A percentile compares a stretch with the other conserved stretches of the same genome.
phyloP scores from a whole-genome alignment of 1,140 invertebrate genomes.

The Atta cephalotes region DNA sequence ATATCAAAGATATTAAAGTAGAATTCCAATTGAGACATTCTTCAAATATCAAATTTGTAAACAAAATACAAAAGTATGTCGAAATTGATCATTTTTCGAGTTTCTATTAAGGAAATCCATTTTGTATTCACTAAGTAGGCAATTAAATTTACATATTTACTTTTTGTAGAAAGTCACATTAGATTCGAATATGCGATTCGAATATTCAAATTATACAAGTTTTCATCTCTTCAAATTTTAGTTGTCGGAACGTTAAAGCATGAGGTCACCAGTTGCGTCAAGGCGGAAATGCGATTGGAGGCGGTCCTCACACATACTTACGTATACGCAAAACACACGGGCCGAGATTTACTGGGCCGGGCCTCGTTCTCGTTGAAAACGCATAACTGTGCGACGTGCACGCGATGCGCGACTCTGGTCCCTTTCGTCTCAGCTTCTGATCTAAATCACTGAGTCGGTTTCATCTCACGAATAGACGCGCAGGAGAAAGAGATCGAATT shows the following conservation, averaged over 20 bases:
- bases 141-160: neutral
- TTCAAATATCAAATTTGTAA: neutral
- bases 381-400: constrained; percentile 6
- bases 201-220: neutral
- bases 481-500: constrained; percentile 9
- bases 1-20: neutral
- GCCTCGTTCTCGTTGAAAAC: constrained; percentile 17
- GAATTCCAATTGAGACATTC: neutral
- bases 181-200: neutral
- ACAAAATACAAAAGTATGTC: neutral
- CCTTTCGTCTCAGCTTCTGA: neutral
- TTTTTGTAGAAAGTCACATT: neutral
- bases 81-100: neutral
- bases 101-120: neutral
- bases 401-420: neutral
- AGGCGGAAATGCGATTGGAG: constrained; percentile 33
- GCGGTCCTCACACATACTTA: constrained; percentile 11
- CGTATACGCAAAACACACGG: constrained; percentile 14
- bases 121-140: neutral
- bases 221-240: neutral
- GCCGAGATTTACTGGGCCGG: constrained; percentile 22
- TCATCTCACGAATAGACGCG: constrained; percentile 28
- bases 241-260: constrained; percentile 2
- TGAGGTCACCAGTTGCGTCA: constrained; percentile 50
- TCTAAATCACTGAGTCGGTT: constrained; percentile 22